Percentiles rank a stretch among this genome's conserved stretches.
These are phyloP conservation scores for Thaumatotibia leucotreta DNA, from an alignment of 1,140 invertebrate genomes.

Conservation along the genomic window DNA sequence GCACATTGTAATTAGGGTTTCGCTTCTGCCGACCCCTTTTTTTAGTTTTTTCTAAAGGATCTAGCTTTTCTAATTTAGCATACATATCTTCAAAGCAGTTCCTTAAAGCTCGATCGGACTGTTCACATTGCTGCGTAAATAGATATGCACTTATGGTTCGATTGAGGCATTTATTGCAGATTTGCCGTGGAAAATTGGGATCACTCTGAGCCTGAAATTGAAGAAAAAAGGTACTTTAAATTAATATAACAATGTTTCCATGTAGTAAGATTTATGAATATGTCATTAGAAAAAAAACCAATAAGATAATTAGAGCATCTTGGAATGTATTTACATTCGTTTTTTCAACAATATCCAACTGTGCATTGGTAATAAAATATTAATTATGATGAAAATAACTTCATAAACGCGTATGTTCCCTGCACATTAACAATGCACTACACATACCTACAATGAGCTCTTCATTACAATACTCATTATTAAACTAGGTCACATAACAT, in stretches of 20 bases:
- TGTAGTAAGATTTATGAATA: no score
- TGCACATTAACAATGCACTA: background rate
- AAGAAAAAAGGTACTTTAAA: no score
- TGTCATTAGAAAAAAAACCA: no score
- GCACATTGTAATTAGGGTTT: constrained; percentile 48
- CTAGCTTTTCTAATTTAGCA: constrained; percentile 55
- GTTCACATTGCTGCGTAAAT: constrained; percentile 61
- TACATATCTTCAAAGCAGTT: constrained; percentile 64
- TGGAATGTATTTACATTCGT: no score
- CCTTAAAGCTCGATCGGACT: constrained; percentile 48
- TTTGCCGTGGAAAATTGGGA: constrained; percentile 53
- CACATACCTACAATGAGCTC: background rate
- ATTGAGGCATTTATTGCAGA: constrained; percentile 55
- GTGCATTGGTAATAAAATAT: no score
- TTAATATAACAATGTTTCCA: no score
- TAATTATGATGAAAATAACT: no score
- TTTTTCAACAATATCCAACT: no score
- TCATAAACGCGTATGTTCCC: no score
- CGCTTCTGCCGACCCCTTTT: constrained; percentile 55
- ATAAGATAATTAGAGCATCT: no score
- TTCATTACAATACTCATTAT: background rate
- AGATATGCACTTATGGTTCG: constrained; percentile 47
- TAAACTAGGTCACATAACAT: constrained; percentile 16
- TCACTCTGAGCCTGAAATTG: constrained; percentile 50
- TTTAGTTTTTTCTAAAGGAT: constrained; percentile 48